Conservation (phyloP, 2,113 vertebrate species). For the Dromaius novaehollandiae region DNA sequence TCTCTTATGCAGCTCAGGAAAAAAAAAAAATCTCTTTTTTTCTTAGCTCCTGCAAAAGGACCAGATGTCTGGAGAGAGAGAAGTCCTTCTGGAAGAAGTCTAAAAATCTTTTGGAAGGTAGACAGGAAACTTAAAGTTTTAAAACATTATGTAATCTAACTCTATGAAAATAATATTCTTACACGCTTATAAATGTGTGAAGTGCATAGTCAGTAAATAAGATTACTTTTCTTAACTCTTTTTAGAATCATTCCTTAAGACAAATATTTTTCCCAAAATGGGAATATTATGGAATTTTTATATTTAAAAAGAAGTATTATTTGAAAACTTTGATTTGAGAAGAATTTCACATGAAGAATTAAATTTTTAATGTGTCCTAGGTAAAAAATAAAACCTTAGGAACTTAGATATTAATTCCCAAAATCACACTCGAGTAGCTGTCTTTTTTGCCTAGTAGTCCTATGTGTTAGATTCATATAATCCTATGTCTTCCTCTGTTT, state of each 20-base stretch:
- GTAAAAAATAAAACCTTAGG: background rate
- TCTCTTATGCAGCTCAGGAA: background rate
- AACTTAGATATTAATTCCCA: background rate
- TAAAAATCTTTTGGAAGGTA: slow-evolving; percentile 84
- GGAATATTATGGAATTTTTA: background rate
- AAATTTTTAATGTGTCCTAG: background rate
- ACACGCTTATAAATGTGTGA: background rate
- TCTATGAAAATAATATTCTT: background rate
- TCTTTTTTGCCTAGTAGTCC: background rate
- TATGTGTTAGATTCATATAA: background rate
- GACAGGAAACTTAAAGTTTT: background rate
- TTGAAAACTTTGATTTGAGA: background rate
- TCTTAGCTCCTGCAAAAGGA: slow-evolving; percentile 74
- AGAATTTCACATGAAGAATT: background rate
- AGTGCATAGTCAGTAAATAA: background rate
- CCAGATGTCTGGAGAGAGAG: slow-evolving; percentile 80
- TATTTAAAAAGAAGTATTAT: background rate
- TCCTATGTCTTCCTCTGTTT: background rate
- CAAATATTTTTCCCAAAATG: background rate
- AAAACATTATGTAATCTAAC: background rate
- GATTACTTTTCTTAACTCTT: background rate
- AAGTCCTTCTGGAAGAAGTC: slow-evolving; percentile 70
- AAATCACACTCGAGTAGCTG: background rate
- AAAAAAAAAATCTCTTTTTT: background rate
- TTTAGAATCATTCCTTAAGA: background rate